phyloP scores from a whole-genome alignment of 2,113 vertebrate genomes.

The Dicerorhinus sumatrensis region DNA sequence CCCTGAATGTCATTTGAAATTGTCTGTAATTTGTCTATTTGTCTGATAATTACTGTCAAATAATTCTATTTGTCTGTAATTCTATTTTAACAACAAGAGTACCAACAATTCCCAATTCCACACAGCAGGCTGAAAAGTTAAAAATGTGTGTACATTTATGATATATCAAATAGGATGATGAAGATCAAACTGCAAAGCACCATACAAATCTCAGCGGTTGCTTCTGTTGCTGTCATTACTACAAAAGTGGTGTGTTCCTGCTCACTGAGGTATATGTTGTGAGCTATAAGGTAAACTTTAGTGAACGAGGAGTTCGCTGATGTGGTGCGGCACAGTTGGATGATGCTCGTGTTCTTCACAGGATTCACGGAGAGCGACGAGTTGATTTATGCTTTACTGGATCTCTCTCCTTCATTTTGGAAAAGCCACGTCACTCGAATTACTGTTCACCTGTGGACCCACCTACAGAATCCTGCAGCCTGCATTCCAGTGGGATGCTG shows the following conservation, averaged over 20 bases:
- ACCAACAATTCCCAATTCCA: not conserved
- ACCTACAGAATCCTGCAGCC: not conserved
- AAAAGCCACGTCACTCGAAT: not conserved
- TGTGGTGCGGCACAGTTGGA: not conserved
- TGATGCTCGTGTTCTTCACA: not conserved
- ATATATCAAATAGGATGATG: not conserved
- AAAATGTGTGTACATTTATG: not conserved
- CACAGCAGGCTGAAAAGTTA: not conserved
- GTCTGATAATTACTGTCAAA: too few relatives aligned
- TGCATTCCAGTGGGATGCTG: not conserved
- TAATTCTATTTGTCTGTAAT: not conserved
- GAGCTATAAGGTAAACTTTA: not conserved
- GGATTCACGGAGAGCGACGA: not conserved
- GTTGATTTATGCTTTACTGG: not conserved
- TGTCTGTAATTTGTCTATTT: not conserved
- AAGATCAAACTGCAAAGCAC: not conserved
- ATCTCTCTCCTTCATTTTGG: not conserved
- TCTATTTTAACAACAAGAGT: not conserved
- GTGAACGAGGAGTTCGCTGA: not conserved
- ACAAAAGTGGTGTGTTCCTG: not conserved
- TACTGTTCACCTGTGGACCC: not conserved
- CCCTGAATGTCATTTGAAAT: not conserved
- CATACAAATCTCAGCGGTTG: fast-evolving
- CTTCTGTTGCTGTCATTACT: not conserved
- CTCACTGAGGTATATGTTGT: not conserved